phyloP scores from a whole-genome alignment of 1,140 invertebrate genomes.

The Drosophila nigrodunni region DNA sequence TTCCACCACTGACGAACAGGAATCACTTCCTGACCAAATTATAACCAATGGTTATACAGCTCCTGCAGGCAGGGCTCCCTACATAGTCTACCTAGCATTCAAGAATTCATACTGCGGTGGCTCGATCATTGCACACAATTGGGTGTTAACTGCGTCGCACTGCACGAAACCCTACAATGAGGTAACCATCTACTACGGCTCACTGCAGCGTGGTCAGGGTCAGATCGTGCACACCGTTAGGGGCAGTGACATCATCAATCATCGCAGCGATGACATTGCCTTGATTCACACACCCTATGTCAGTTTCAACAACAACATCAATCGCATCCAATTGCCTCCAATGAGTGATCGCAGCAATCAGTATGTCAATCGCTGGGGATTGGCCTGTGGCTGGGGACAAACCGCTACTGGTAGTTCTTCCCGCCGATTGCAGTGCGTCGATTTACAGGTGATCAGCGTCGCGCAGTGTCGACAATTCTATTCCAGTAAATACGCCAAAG shows the following conservation, averaged over 20 bases:
- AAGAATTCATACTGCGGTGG: conserved; percentile 46
- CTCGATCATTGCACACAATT: conserved; percentile 53
- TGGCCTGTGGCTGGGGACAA: conserved; percentile 64
- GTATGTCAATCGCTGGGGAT: conserved; percentile 45
- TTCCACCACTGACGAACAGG: neutral
- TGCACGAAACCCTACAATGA: conserved; percentile 49
- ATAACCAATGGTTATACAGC: conserved; percentile 71
- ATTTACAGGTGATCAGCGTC: conserved; percentile 56
- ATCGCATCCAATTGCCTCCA: conserved; percentile 38
- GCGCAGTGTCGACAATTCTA: conserved; percentile 36
- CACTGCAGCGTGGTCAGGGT: conserved; percentile 39
- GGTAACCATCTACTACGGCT: conserved; percentile 76
- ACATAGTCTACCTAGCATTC: conserved; percentile 84
- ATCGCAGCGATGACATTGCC: conserved; percentile 56
- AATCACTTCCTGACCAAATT: conserved; percentile 7
- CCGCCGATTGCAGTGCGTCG: conserved; percentile 60
- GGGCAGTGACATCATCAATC: conserved; percentile 56
- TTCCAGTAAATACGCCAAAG: neutral
- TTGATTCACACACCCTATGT: conserved; percentile 58
- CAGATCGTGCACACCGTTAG: conserved; percentile 39
- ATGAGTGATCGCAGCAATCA: conserved; percentile 17
- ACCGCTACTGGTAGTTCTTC: conserved; percentile 38
- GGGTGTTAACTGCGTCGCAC: conserved; percentile 63
- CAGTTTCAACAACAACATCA: conserved; percentile 39
- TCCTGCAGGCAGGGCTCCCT: conserved; percentile 85